Percentiles rank a stretch among this genome's conserved stretches.
These are phyloP conservation scores for Linepithema humile DNA, from an alignment of 1,140 invertebrate genomes.

Conservation along the genomic window DNA sequence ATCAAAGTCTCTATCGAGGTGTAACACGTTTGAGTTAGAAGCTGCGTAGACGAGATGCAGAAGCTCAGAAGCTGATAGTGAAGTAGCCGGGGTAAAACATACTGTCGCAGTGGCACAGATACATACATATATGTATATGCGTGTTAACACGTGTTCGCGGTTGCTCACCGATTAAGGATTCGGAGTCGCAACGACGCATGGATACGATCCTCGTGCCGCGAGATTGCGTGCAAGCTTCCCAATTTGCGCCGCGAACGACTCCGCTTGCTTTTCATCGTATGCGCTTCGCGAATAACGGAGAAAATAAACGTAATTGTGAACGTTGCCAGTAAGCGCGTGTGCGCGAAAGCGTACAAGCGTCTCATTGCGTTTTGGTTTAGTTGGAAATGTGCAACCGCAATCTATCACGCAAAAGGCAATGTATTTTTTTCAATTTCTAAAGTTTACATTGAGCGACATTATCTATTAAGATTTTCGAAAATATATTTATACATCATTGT, in stretches of 20 bases:
- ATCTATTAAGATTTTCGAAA: neutral
- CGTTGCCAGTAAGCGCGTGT: constrained; percentile 1
- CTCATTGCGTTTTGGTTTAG: constrained; percentile 5
- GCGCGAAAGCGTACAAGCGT: constrained; percentile 33
- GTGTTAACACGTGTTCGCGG: constrained; percentile 42
- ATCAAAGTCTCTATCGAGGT: constrained; percentile 71
- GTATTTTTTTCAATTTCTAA: neutral
- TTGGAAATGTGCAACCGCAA: neutral
- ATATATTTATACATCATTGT: neutral
- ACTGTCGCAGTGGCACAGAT: constrained; percentile 23
- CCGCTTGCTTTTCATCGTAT: neutral
- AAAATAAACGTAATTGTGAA: constrained; percentile 27
- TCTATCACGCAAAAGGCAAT: neutral
- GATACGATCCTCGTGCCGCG: neutral
- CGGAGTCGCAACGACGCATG: constrained; percentile 46
- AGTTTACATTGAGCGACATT: neutral
- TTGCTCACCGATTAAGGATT: constrained; percentile 18
- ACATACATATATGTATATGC: constrained; percentile 50
- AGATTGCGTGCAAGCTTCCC: neutral
- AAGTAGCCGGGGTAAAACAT: constrained; percentile 36
- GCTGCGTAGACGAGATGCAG: constrained; percentile 79
- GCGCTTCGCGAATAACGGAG: neutral
- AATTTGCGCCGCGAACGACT: constrained; percentile 4
- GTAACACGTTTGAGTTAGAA: constrained; percentile 74
- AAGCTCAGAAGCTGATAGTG: constrained; percentile 80